Evolutionary conservation across 1,140 invertebrate species (phyloP), one percentile per base, ranked within the genome.

Genomic region (Micrasema longulum): DNA sequence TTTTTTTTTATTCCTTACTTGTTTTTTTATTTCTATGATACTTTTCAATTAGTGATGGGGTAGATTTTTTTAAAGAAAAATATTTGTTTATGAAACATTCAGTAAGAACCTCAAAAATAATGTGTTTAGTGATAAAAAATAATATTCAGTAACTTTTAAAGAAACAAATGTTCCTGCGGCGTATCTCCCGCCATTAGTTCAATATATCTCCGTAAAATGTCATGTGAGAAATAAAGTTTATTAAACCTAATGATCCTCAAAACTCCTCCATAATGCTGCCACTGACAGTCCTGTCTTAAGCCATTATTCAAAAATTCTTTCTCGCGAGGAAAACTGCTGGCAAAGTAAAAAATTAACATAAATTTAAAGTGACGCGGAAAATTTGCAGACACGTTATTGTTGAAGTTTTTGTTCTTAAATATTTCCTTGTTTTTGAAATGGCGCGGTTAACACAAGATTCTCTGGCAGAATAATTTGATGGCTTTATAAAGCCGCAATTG

Each of bases 221-320:
- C 53, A 31, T 57, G 53, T 57, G 53, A 16, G 53, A 57, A 57
- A 57, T 57, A 57, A 57, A 57, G n/a, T 57, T 57, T 57, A 57
- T 57, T 36, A 57, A 57, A 57, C 53, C 53, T 57, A 57, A 57
- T 57, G 53, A 57, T 57, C 53, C 53, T 16, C 53, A 31, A 57
- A 57, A 26, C 53, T 57, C 53, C 53, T 57, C 53, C 20, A 35
- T 14, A 57, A 14, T 57, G 26, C 53, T 57, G 53, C 23, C 26
- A 35, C 53, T 57, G 53, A 57, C 53, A 57, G 53, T 57, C 53
- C 31, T 57, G 53, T 57, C 53, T 57, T 38, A 18, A 57, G 18
- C 53, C 53, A 57, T 57, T 57, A 57, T 57, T 57, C 53, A 57
- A 57, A 57, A 57, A 57, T 57, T 57, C 53, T 57, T 57, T 57